Base-by-base conservation (phyloP, 1,140 invertebrate genomes). In the Lasioglossum albipes region DNA sequence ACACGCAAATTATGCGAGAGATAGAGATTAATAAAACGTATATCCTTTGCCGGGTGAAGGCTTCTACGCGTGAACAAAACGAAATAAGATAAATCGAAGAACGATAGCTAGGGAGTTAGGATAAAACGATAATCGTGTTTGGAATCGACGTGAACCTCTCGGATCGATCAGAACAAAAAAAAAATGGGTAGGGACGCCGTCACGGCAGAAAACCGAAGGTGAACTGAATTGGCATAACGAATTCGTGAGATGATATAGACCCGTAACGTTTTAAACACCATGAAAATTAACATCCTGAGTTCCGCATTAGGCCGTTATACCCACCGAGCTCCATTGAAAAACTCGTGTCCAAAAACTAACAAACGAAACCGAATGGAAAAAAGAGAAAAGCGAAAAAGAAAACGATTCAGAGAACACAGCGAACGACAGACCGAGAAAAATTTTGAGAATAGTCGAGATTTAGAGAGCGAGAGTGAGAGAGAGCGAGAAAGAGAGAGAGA, bases 241-340 rank as follows among this genome's bases (percentile, higher is more conserved):
- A 87, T 87, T 87, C 86, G 86, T 82, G 81, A 54, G 16, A 54
- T 18, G 18, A 86, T 72, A 57, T 9, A 42, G 65, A 86, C 82
- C 85, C 82, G 86, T 87, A 59, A 67, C 86, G 79, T 87, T 87
- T 87, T 87, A 87, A 74, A 86, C 85, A 87, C 85, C 85, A 59
- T 87, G 86, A 36, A 93, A 93, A 93, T 93, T 93, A 91, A 89
- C 92, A 93, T 93, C 92, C 92, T 93, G 87, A 91, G 89, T 93
- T 93, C 88, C 57, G 54, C 69, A 89, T 92, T 92, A 88, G 92
- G 89, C 88, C 89, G 86, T 91, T 91, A 89, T 85, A 80, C 84
- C 85, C 88, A 86, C 79, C 86, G 85, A 83, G 74, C 84, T 86
- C 72, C 75, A 87, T 86, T 81, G 45, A 54, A 81, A 36, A 87